These are phyloP conservation scores for Monochamus alternatus DNA, from an alignment of 2,888 invertebrate species.

Conservation along the genomic window DNA sequence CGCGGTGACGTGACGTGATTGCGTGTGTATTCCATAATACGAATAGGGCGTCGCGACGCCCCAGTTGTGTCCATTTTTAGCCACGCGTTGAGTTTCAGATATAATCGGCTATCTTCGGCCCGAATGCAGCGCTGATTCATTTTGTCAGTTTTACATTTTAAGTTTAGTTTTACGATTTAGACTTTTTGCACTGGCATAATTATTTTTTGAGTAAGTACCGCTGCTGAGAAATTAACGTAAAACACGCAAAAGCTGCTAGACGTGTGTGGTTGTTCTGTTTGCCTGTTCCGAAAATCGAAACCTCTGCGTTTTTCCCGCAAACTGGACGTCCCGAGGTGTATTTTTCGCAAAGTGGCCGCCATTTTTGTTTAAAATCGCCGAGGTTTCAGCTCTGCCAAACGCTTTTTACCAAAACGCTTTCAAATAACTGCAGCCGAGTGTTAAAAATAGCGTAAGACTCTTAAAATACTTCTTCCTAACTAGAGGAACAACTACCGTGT, in stretches of 20 bases:
- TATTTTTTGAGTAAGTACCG: constrained; percentile 61
- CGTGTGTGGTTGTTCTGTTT: constrained; percentile 11
- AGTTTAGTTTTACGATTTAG: constrained; percentile 60
- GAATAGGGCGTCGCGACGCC: constrained; percentile 59
- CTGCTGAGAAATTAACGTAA: constrained; percentile 27
- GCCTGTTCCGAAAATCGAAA: neutral
- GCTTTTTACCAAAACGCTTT: constrained; percentile 4
- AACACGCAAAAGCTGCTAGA: constrained; percentile 11
- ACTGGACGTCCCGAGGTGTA: neutral
- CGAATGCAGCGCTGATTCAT: constrained; percentile 59
- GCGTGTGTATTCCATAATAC: constrained; percentile 56
- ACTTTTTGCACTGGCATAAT: constrained; percentile 65
- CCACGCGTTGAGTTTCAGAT: constrained; percentile 60
- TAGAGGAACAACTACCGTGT: neutral
- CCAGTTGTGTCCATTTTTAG: constrained; percentile 68
- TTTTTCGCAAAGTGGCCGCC: constrained; percentile 14
- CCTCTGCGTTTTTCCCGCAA: neutral
- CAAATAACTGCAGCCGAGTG: neutral
- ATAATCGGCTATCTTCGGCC: constrained; percentile 57
- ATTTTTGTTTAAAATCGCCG: constrained; percentile 15
- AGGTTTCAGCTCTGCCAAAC: neutral
- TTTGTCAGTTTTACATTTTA: constrained; percentile 64
- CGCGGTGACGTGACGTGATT: constrained; percentile 36
- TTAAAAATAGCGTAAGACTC: constrained; percentile 6
- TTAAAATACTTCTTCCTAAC: neutral